Percentiles rank a stretch among this genome's conserved stretches.
phyloP scores from a whole-genome alignment of 2,888 invertebrate species.

The Platycnemis pennipes region DNA sequence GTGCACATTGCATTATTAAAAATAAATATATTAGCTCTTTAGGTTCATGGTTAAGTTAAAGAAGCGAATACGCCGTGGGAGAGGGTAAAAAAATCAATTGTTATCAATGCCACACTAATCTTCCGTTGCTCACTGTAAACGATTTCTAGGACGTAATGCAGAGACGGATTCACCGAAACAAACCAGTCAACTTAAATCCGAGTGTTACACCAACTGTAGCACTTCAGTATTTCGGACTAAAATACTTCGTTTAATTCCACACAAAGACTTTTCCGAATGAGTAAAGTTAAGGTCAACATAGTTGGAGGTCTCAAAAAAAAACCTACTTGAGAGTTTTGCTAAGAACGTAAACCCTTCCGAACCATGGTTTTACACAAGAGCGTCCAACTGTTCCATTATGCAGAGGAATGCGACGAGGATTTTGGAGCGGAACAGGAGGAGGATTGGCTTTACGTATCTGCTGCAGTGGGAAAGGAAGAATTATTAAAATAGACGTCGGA shows the following conservation, averaged over 20 bases:
- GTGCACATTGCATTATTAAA: no score
- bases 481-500: background rate
- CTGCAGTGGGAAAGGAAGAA: background rate
- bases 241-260: background rate
- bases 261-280: background rate
- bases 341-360: background rate
- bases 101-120: no score
- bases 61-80: no score
- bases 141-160: no score
- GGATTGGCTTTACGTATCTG: background rate
- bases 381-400: background rate
- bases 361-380: background rate
- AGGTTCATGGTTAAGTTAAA: no score
- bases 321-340: background rate
- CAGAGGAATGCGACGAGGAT: conserved; percentile 11
- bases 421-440: background rate
- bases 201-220: no score
- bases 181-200: no score
- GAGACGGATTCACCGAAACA: no score
- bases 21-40: no score
- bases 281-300: background rate
- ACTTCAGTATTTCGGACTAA: background rate
- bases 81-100: no score
- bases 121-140: no score
- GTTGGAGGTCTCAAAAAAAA: background rate